Evolutionary conservation across 2,113 vertebrate species (phyloP), one percentile per base, ranked within the genome.

Genomic region (Hippocampus comes): DNA sequence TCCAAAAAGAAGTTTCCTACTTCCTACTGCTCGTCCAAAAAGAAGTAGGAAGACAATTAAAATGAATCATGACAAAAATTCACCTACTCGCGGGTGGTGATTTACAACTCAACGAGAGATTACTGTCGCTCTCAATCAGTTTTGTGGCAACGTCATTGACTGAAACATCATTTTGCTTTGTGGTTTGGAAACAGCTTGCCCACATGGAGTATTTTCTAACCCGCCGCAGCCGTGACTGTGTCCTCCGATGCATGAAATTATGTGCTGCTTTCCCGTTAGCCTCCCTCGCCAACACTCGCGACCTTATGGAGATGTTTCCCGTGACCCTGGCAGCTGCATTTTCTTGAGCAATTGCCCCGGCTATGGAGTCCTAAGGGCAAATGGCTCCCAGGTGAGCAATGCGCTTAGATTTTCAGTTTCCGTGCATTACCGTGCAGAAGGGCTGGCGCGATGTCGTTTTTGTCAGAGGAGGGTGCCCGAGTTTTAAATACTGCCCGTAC

Each of bases 301-400:
- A 64, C 63, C 63, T 64, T 42, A 64, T 15, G 18, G 20, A 42
- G 63, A 42, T 43, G 38, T 42, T 64, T 42, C 38, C 63, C 34
- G 63, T 42, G 63, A 64, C 63, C 38, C 63, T 64, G 63, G 63
- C 63, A 64, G 18, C 63, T 64, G 63, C 63, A 23, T 65, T 65
- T 65, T 43, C 63, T 64, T 38, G 34, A 21, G 61, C 61, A 41
- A 63, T 63, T 63, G 30, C 27, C 30, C 34, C 27, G 4, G 34
- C 18, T 18, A 20, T 34, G 61, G 20, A 42, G 34, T 46, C 41
- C 41, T 25, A 21, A 43, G 23, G 63, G 41, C 21, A 65, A 43
- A 23, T 23, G 41, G 41, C 63, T 65, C 63, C 63, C 63, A 43
- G 63, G 63, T 7, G 63, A 65, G 63, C 38, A 25, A 8, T 6